Evolutionary conservation across 2,888 invertebrate species (phyloP), one percentile per base, ranked within the genome.

Genomic region (Microchrysa polita): DNA sequence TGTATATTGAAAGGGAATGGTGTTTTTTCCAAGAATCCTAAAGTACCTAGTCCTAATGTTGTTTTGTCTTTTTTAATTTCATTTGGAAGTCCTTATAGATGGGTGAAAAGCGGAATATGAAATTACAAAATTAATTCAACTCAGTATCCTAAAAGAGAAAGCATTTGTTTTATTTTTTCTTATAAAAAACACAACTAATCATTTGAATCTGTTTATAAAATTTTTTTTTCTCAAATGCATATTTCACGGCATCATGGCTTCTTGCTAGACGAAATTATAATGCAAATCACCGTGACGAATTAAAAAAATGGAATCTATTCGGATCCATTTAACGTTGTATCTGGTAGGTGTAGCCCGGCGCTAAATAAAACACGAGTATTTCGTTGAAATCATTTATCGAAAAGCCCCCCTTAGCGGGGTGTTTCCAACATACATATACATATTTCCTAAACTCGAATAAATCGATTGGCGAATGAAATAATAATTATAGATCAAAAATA

Each of bases 301-400:
- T 40, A 7, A 55, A 23, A 69, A 40, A 40, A 57, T 48, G 14
- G 48, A 65, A 18, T 65, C 65, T 12, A 53, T 55, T 34, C 27
- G 55, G 53, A 22, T 16, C 20, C 53, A 53, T 55, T 55, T 53
- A 67, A 14, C 55, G 53, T 53, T 53, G 27, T 34, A 18, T 67
- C 27, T 18, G 40, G 69, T 69, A 40, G 69, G 57, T 55, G 69
- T 69, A 57, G 34, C 55, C 69, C 69, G 69, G 69, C 69, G 69
- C 69, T 69, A 69, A 69, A 69, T 57, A 44, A 69, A 69, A 69
- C 69, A 69, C 69, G 20, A 57, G 69, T 69, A 34, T 57, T 57
- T 57, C 57, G 69, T 69, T 18, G 57, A 69, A 69, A 69, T 69
- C 69, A 69, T 69, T 69, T 69, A 69, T 69, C 55, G 40, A 14